Evolutionary conservation across 2,113 vertebrate species (phyloP), one percentile per base, ranked within the genome.

Genomic region (Chinchilla lanigera): DNA sequence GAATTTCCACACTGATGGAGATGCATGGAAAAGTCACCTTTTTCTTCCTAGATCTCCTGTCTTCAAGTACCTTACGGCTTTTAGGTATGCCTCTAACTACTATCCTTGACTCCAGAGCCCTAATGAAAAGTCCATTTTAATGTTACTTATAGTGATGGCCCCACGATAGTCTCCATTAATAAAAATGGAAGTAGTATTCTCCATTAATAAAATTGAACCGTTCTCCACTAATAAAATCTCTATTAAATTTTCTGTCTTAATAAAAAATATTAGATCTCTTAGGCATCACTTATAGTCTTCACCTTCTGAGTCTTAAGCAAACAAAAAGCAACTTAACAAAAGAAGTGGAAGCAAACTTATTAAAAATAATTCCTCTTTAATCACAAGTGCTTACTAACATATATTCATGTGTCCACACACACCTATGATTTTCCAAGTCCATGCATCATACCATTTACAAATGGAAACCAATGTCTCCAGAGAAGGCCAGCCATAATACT

Each of bases 331-430:
- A 67, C 90, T 95, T 85, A 84, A 93, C 52, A 69, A 19, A 96
- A 3, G 60, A 73, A 96, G 6, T 78, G 38, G 28, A 90, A 84
- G 9, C 50, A 96, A 67, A 67, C 3, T 52, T 75, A 35, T 94
- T 89, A 89, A 44, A 93, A 67, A 92, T 7, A 63, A 20, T 85
- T 75, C 61, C 35, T 78, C 75, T 69, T 87, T 81, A 94, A 86
- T 50, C n/a, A 61, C 3, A 30, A 71, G 10, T 73, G 60, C 41
- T 96, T 92, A 58, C 30, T 77, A 89, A 61, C 44, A 7, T 87
- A 71, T 30, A 14, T 35, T 28, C 56, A 75, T 52, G 56, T 77
- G 35, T 89, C 63, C 38, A 47, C 73, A 77, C 6, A 54, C 58
- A 75, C 1, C 14, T 87, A 33, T 24, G 12, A 22, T 61, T 75